A percentile compares a stretch with the other conserved stretches of the same genome.
Conservation (phyloP, 2,888 invertebrate genomes). For the Helicoverpa assulta region DNA sequence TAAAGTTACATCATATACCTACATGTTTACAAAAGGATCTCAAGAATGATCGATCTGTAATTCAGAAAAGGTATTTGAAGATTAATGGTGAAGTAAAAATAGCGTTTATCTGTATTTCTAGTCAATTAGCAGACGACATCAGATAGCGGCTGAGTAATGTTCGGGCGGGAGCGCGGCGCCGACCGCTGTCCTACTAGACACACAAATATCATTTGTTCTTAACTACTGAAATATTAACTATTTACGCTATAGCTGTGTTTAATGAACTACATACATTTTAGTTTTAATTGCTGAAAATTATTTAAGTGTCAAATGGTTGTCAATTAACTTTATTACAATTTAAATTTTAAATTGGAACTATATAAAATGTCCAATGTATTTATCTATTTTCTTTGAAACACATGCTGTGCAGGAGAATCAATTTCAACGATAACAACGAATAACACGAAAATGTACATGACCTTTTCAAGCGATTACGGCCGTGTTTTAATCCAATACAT, state of each 20-base stretch:
- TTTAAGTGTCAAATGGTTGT: not conserved
- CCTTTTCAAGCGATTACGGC: not conserved
- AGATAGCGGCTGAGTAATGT: conserved; percentile 87
- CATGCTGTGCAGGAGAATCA: too few relatives aligned
- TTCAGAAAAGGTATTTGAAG: conserved; percentile 70
- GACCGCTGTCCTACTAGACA: conserved; percentile 55
- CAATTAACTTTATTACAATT: not conserved
- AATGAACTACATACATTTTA: not conserved
- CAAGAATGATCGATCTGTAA: conserved; percentile 58
- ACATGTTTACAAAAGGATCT: conserved; percentile 31
- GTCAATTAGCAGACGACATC: conserved; percentile 88
- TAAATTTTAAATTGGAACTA: too few relatives aligned
- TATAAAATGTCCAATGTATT: too few relatives aligned
- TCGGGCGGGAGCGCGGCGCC: conserved; percentile 37
- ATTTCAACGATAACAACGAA: too few relatives aligned
- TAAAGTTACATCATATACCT: not conserved
- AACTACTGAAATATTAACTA: conserved; percentile 51
- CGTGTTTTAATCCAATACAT: not conserved
- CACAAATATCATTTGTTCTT: conserved; percentile 65
- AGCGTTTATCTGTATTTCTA: conserved; percentile 87
- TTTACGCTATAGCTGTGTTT: not conserved
- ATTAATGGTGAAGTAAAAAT: conserved; percentile 82
- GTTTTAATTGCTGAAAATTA: conserved; percentile 1
- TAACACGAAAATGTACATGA: not conserved
- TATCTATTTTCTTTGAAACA: too few relatives aligned